Conservation (phyloP, 2,113 vertebrate species). For the Paratilapia polleni region DNA sequence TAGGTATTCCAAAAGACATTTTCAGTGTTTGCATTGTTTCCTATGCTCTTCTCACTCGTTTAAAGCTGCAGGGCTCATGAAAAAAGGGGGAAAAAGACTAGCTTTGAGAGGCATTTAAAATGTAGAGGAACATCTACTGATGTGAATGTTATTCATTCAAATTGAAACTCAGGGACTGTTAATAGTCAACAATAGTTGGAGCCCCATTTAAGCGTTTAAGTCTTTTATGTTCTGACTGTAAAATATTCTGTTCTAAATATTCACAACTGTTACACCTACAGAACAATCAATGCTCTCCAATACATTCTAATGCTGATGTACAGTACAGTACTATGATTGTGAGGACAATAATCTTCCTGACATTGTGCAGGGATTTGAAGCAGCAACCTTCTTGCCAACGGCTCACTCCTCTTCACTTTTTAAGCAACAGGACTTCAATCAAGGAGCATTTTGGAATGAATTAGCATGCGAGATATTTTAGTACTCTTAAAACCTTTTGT, state of each 20-base stretch:
- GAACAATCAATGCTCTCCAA: not conserved
- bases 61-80: too few species aligned
- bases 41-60: too few species aligned
- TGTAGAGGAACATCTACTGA: not conserved
- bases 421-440: not conserved
- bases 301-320: not conserved
- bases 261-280: not conserved
- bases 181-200: not conserved
- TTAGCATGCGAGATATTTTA: not conserved
- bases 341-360: not conserved
- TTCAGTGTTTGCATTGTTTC: too few species aligned
- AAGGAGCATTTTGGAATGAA: slow-evolving; percentile 22
- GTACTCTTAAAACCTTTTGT: not conserved
- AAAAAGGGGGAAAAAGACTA: not conserved
- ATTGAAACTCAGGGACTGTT: not conserved
- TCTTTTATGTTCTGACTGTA: not conserved
- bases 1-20: not conserved
- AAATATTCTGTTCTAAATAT: not conserved
- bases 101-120: not conserved
- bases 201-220: not conserved
- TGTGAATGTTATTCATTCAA: not conserved
- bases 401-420: not conserved
- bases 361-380: not conserved
- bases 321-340: not conserved
- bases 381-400: not conserved